Conservation (phyloP, 2,113 vertebrate genomes). For the Hemichromis elongatus region DNA sequence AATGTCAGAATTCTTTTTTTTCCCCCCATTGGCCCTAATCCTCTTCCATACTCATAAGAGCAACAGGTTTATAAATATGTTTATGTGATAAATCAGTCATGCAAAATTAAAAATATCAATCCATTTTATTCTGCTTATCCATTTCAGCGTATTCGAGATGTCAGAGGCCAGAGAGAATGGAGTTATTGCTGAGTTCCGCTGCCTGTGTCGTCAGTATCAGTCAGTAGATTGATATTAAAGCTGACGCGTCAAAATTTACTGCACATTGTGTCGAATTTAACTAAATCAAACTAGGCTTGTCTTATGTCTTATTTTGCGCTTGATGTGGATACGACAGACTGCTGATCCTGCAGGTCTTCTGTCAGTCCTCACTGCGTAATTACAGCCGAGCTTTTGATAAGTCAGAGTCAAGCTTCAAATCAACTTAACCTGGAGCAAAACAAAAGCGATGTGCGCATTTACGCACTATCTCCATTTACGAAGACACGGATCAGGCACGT, state of each 20-base stretch:
- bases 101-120: neutral
- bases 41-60: no score
- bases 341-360: no score
- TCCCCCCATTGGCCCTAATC: no score
- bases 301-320: no score
- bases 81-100: neutral
- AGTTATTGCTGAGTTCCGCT: rapidly evolving
- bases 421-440: rapidly evolving
- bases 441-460: neutral
- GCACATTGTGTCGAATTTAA: no score
- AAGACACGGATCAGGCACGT: rapidly evolving
- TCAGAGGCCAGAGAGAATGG: neutral
- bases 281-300: no score
- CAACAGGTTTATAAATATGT: neutral
- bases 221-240: neutral
- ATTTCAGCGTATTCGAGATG: neutral
- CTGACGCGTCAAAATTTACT: no score
- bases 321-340: no score
- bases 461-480: rapidly evolving
- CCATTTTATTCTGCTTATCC: neutral
- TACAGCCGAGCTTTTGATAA: neutral
- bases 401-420: rapidly evolving
- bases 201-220: rapidly evolving
- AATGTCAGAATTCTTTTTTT: no score
- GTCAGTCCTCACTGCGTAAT: no score